Base-by-base conservation (phyloP, 2,113 vertebrate genomes). In the Pomatorhinus ruficollis region DNA sequence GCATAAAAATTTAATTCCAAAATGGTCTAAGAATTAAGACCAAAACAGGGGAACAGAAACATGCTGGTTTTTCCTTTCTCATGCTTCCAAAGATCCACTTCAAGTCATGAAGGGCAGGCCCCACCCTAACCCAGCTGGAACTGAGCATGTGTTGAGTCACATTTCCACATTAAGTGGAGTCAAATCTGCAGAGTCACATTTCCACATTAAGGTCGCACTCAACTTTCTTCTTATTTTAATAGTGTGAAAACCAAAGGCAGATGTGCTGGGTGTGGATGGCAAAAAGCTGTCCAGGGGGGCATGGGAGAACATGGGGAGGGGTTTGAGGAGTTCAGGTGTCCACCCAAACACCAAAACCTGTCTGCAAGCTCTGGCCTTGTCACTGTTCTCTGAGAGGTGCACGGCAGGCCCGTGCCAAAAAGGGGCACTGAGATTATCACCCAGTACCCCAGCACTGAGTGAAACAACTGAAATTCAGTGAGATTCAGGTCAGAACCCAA, bases 381-480 rank as follows among this genome's bases (percentile, higher is more conserved):
- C 44, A 42, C 44, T 49, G 1, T 52, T 69, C 30, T 54, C 40
- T 49, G 30, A 39, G 56, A 80, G 24, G 12, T 57, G 15, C 9
- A 24, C 0, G 1, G 20, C 33, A 89, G 7, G 39, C 14, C 39
- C 3, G 3, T 0, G 0, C 12, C 37, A 11, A 40, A 74, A 74
- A 75, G 12, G 22, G 12, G 3, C 23, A 33, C 37, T 33, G 35
- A 24, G 14, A 37, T 63, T 24, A 40, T 63, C 42, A 83, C 42
- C 53, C 44, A 22, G 49, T 42, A 19, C 24, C 17, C 21, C 50
- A 54, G 11, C 13, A 45, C 50, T 12, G 72, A 69, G 65, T 8
- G 33, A 50, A 80, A 69, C 15, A 42, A 54, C 11, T 16, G 37
- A 63, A 81, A 54, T 15, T 50, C 72, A 39, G 10, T 9, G 35